A percentile compares a stretch with the other conserved stretches of the same genome.
These are phyloP conservation scores for Raja brachyura DNA, from an alignment of 2,113 vertebrate genomes.

Conservation along the genomic window DNA sequence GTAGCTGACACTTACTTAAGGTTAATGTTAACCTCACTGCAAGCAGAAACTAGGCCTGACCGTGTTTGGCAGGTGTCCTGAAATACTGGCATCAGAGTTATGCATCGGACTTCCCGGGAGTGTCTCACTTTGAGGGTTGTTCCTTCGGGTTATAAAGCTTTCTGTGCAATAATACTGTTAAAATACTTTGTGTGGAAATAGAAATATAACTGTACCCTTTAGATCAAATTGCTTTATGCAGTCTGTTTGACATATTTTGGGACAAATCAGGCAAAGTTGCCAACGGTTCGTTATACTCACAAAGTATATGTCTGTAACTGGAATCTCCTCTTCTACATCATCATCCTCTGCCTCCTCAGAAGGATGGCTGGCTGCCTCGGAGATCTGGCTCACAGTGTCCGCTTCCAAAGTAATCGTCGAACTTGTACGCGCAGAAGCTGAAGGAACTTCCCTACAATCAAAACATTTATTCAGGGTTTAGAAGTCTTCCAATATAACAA, in stretches of 20 bases:
- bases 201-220: not conserved
- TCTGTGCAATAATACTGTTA: not conserved
- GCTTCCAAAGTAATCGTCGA: conserved; percentile 57
- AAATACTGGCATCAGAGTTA: not conserved
- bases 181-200: not conserved
- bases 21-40: not conserved
- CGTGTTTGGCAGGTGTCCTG: not conserved
- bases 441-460: conserved; percentile 60
- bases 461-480: not conserved
- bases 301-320: conserved; percentile 89
- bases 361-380: conserved; percentile 82
- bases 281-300: conserved; percentile 63
- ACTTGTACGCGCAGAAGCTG: conserved; percentile 54
- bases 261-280: not conserved
- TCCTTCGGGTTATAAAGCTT: not conserved
- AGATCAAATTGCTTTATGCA: not conserved
- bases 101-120: not conserved
- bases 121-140: not conserved
- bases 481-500: not conserved
- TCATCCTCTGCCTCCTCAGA: conserved; percentile 64
- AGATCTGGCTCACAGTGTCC: conserved; percentile 76
- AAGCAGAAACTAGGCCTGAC: not conserved
- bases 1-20: not conserved
- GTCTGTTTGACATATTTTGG: not conserved
- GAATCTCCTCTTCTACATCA: conserved; percentile 72